Conservation (phyloP, 2,888 invertebrate genomes). For the Eristalis tenax region DNA sequence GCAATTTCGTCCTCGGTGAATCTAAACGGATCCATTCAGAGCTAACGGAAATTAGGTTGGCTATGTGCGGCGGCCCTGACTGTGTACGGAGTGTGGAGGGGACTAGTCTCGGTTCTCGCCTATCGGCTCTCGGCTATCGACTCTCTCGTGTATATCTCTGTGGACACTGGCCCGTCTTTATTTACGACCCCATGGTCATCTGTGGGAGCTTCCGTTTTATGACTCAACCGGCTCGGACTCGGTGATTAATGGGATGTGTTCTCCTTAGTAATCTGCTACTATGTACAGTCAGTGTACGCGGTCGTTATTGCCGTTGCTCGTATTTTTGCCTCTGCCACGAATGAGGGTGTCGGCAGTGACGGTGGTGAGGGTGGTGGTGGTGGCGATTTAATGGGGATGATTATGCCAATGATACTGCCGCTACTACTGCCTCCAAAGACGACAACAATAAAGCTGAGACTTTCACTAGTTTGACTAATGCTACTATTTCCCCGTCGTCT, state of each 20-base stretch:
- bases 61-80: conserved; percentile 33
- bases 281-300: conserved; percentile 17
- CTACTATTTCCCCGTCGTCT: conserved; percentile 16
- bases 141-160: conserved; percentile 11
- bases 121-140: conserved; percentile 13
- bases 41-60: conserved; percentile 21
- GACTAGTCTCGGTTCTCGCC: neutral
- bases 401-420: conserved; percentile 52
- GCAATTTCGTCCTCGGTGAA: conserved; percentile 52
- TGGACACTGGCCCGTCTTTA: conserved; percentile 10
- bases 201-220: conserved; percentile 65
- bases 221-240: conserved; percentile 36
- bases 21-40: conserved; percentile 67
- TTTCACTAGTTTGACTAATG: conserved; percentile 61
- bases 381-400: conserved; percentile 74
- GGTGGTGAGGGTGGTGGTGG: neutral
- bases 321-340: neutral
- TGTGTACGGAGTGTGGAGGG: conserved; percentile 35
- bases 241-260: conserved; percentile 56
- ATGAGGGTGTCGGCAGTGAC: neutral
- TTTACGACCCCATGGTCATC: conserved; percentile 51
- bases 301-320: conserved; percentile 26
- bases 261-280: conserved; percentile 45
- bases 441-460: conserved; percentile 55
- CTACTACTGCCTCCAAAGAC: conserved; percentile 40